Conservation (phyloP, 2,888 invertebrate genomes). For the Dolichomitus sp. region DNA sequence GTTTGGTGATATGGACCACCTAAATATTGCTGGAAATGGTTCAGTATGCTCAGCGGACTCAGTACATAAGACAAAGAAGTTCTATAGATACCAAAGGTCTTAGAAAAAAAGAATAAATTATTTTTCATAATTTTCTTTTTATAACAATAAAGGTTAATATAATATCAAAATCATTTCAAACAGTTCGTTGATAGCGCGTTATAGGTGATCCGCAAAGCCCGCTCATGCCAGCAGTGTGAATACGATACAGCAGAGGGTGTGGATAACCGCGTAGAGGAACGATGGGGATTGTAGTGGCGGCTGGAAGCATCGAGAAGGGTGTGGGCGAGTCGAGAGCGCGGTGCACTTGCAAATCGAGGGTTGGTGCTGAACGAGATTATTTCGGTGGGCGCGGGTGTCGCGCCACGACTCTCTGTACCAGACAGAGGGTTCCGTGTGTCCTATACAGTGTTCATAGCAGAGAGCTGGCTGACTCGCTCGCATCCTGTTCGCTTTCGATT, state of each 20-base stretch:
- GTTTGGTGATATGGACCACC: too few relatives aligned
- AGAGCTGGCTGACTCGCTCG: slow-evolving; percentile 27
- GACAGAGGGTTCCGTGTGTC: slow-evolving; percentile 35
- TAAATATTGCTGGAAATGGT: too few relatives aligned
- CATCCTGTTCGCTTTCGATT: slow-evolving; percentile 31
- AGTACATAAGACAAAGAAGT: too few relatives aligned
- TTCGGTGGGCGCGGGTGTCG: slow-evolving; percentile 48
- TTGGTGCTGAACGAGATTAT: slow-evolving; percentile 55
- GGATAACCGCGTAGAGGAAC: slow-evolving; percentile 43
- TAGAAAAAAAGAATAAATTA: too few relatives aligned
- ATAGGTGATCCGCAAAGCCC: background rate
- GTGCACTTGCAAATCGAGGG: slow-evolving; percentile 52
- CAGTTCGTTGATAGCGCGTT: background rate
- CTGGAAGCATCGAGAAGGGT: slow-evolving; percentile 24
- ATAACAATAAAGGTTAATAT: background rate
- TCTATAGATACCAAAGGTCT: too few relatives aligned
- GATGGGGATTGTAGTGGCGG: slow-evolving; percentile 16
- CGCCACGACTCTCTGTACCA: slow-evolving; percentile 32
- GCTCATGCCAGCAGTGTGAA: background rate
- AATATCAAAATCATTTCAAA: background rate
- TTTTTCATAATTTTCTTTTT: too few relatives aligned
- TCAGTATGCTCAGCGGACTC: too few relatives aligned
- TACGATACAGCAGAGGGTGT: slow-evolving; percentile 33
- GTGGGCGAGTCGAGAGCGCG: slow-evolving; percentile 45
- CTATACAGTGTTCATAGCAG: slow-evolving; percentile 9